A percentile compares a stretch with the other conserved stretches of the same genome.
phyloP scores from a whole-genome alignment of 2,797 vertebrate species.

The Tragelaphus eurycerus region DNA sequence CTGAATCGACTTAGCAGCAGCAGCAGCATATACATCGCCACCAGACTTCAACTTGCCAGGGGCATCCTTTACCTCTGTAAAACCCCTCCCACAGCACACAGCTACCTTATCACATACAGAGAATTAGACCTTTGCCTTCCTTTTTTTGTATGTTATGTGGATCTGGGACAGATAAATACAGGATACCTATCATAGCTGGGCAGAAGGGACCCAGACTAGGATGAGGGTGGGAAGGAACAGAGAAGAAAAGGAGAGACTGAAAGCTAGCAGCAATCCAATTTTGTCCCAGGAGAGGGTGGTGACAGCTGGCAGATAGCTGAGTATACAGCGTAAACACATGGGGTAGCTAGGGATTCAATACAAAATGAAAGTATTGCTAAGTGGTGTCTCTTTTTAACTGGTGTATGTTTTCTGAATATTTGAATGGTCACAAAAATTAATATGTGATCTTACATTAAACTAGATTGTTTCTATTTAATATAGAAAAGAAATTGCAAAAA shows the following conservation, averaged over 20 bases:
- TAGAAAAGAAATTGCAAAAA: too few relatives aligned
- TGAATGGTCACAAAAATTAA: not conserved
- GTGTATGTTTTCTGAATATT: not conserved
- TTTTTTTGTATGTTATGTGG: not conserved
- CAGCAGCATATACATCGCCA: too few relatives aligned
- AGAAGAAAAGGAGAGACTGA: not conserved
- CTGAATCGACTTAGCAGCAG: too few relatives aligned
- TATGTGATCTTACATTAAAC: not conserved
- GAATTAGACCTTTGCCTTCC: not conserved
- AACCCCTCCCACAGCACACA: not conserved
- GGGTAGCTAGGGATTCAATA: not conserved
- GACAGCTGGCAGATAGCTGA: conserved; percentile 16
- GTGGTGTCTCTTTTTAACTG: not conserved
- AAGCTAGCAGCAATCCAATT: not conserved
- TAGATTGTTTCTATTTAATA: not conserved
- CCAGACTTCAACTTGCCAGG: not conserved
- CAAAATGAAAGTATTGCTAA: not conserved
- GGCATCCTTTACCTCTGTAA: not conserved
- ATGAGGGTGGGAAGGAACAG: not conserved
- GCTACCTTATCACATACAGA: not conserved
- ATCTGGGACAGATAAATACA: not conserved
- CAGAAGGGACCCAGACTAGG: not conserved
- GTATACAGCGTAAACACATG: not conserved
- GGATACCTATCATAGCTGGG: not conserved
- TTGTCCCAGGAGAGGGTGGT: not conserved